phyloP scores from a whole-genome alignment of 2,888 invertebrate genomes.

The Monopis laevigella region DNA sequence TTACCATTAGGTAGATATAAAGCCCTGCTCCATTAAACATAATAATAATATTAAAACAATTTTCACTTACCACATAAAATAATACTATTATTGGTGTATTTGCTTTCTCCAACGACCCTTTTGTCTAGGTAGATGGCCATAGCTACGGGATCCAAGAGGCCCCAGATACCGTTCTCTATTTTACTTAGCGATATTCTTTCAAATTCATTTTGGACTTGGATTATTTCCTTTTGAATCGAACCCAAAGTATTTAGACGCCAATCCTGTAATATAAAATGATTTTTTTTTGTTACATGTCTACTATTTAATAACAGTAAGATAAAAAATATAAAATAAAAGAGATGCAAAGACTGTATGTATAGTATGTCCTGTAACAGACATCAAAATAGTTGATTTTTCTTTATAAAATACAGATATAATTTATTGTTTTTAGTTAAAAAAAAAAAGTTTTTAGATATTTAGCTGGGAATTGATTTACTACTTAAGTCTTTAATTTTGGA shows the following conservation, averaged over 20 bases:
- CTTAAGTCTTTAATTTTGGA: too few species aligned
- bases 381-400: too few species aligned
- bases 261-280: conserved; percentile 6
- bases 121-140: conserved; percentile 8
- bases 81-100: conserved; percentile 7
- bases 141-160: conserved; percentile 12
- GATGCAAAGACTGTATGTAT: too few species aligned
- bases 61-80: conserved; percentile 12
- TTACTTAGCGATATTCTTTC: not conserved
- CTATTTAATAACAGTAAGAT: too few species aligned
- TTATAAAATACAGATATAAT: too few species aligned
- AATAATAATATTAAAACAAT: not conserved
- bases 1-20: not conserved
- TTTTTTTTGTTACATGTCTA: not conserved
- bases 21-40: not conserved
- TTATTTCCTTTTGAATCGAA: conserved; percentile 15
- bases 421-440: too few species aligned
- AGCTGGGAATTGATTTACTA: too few species aligned
- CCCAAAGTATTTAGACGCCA: conserved; percentile 13
- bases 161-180: conserved; percentile 7
- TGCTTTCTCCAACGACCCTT: not conserved
- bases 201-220: conserved; percentile 15
- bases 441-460: too few species aligned
- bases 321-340: too few species aligned
- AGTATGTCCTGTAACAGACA: too few species aligned